A percentile compares a stretch with the other conserved stretches of the same genome.
Evolutionary conservation across 2,888 invertebrate genomes (phyloP).

Genomic region (Synanthedon myopaeformis): DNA sequence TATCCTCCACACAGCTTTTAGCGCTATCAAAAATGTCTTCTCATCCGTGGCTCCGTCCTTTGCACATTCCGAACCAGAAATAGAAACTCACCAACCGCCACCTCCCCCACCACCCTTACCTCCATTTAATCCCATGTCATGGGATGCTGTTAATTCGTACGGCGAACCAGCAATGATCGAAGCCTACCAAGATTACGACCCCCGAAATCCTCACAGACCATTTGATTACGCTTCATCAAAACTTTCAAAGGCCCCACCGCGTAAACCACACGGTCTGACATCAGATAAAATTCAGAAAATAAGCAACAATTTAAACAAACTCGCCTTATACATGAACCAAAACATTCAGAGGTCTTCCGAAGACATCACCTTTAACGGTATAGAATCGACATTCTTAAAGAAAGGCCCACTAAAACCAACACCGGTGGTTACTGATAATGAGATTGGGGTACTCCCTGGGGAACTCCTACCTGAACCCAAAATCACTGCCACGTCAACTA

Average conservation of each 20-base stretch:
- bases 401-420: conserved; percentile 45
- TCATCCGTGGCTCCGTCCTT: conserved; percentile 19
- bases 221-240: conserved; percentile 42
- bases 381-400: conserved; percentile 34
- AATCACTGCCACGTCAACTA: conserved; percentile 10
- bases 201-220: conserved; percentile 30
- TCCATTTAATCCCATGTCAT: conserved; percentile 43
- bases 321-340: conserved; percentile 35
- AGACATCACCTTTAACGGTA: conserved; percentile 31
- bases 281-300: conserved; percentile 55
- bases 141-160: conserved; percentile 57
- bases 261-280: conserved; percentile 29
- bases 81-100: conserved; percentile 31
- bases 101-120: conserved; percentile 40
- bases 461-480: conserved; percentile 37
- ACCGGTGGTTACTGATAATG: conserved; percentile 50
- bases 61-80: conserved; percentile 3
- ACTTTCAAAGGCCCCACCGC: conserved; percentile 22
- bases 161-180: conserved; percentile 52
- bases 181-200: conserved; percentile 41
- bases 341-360: conserved; percentile 47
- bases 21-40: conserved; percentile 51
- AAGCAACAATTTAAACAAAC: conserved; percentile 44
- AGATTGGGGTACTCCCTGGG: conserved; percentile 54
- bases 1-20: conserved; percentile 48